Conservation (phyloP, 2,888 invertebrate species). For the Pammene aurita region DNA sequence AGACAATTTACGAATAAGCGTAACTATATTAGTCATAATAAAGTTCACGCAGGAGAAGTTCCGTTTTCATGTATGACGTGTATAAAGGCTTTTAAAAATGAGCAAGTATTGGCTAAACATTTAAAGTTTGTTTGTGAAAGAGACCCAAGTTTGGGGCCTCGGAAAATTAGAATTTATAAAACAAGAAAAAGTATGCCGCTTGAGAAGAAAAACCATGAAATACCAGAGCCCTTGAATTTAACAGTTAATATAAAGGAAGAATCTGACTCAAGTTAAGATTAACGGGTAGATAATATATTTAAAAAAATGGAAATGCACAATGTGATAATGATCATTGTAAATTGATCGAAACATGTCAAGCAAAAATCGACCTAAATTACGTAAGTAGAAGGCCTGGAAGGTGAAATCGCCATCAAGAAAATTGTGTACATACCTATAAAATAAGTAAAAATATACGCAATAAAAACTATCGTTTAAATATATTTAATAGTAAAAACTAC, state of each 20-base stretch:
- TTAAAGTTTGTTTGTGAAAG: neutral
- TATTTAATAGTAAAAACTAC: no score
- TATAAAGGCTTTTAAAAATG: conserved; percentile 6
- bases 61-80: conserved; percentile 12
- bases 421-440: no score
- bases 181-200: neutral
- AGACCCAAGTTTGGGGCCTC: neutral
- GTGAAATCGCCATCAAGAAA: no score
- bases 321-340: no score
- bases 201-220: neutral
- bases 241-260: neutral
- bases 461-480: no score
- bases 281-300: neutral
- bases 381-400: no score
- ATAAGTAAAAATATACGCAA: no score
- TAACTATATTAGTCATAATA: conserved; percentile 3
- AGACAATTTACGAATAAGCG: conserved; percentile 14
- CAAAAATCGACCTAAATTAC: no score
- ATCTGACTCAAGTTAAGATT: neutral
- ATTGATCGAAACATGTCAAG: no score
- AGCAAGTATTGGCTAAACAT: conserved; percentile 1
- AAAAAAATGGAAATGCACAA: no score
- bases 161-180: neutral
- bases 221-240: conserved; percentile 6
- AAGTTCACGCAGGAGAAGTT: conserved; percentile 6